Evolutionary conservation across 2,888 invertebrate species (phyloP).

Genomic region (Yponomeuta evonymella): DNA sequence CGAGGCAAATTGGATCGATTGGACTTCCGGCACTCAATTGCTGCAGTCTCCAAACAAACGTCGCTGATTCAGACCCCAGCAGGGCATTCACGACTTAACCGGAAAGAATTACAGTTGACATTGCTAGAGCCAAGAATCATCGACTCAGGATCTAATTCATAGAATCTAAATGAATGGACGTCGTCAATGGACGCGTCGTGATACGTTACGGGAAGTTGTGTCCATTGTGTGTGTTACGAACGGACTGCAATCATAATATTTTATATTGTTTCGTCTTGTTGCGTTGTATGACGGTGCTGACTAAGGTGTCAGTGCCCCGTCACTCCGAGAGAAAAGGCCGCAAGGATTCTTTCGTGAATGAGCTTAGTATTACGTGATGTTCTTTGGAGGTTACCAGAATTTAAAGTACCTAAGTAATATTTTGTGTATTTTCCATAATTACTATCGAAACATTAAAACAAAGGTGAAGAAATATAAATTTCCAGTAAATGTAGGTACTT

Average conservation of each 20-base stretch:
- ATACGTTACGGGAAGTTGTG: neutral
- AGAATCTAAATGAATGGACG: slow-evolving; percentile 10
- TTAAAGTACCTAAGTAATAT: too few relatives aligned
- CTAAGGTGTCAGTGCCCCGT: neutral
- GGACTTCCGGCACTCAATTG: slow-evolving; percentile 11
- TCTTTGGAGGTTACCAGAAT: too few relatives aligned
- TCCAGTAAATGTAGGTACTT: too few relatives aligned
- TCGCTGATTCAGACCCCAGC: neutral
- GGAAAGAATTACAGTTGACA: neutral
- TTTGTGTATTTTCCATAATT: too few relatives aligned
- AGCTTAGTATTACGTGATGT: neutral
- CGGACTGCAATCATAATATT: neutral
- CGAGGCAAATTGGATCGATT: slow-evolving; percentile 12
- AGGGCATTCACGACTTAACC: neutral
- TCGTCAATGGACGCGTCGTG: neutral
- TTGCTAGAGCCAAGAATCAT: neutral
- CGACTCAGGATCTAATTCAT: neutral
- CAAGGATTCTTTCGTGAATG: neutral
- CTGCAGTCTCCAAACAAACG: neutral
- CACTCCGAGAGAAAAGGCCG: neutral
- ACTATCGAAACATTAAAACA: too few relatives aligned
- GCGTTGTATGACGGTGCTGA: neutral
- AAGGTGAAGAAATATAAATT: too few relatives aligned
- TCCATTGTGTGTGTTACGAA: neutral
- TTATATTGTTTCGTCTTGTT: neutral